Evolutionary conservation across 1,140 invertebrate genomes (phyloP), one percentile per base, ranked within the genome.

Genomic region (Oscheius sp.): DNA sequence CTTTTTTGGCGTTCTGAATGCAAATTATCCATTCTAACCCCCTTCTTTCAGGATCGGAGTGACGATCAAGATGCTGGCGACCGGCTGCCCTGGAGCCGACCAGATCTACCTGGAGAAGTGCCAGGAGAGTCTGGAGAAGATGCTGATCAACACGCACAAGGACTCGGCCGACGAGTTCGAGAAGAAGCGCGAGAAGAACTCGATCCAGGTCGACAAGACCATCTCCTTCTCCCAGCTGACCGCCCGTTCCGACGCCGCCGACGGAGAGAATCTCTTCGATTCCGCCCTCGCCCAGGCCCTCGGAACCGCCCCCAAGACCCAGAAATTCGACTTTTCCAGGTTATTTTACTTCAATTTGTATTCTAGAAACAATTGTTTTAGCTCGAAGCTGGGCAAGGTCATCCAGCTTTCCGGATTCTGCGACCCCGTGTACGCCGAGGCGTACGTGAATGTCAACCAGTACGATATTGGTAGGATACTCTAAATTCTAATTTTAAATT

Each of bases 341-440:
- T 38, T 7, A 1, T 23, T 15, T 23, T 45, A 18, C 23, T 45
- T 18, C 18, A 45, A 45, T 45, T 18, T 45, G 0, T 0, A 45
- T 45, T 45, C 23, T 45, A 18, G 18, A 45, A 23, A 45, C 0
- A 15, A 23, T 0, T 45, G 0, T 45, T 45, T 45, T 23, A 63
- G 88, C 32, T 88, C 88, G 18, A 89, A 89, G 79, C 84, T 90
- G 2, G 89, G 87, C 79, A 90, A 96, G 87, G 88, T 89, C 65
- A 95, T 93, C n/a, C 96, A 99, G 85, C 88, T 99, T 73, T 97
- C 96, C n/a, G 97, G 96, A 23, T 97, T 98, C 86, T 97, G 94
- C 0, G 97, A 99, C 88, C 95, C 97, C 0, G 94, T 99, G 45
- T 99, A 99, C 86, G 92, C 95, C 13, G 97, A 99, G 87, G 95